Percentiles rank a stretch among this genome's conserved stretches.
Evolutionary conservation across 2,113 vertebrate genomes (phyloP).

Genomic region (Axis porcinus): DNA sequence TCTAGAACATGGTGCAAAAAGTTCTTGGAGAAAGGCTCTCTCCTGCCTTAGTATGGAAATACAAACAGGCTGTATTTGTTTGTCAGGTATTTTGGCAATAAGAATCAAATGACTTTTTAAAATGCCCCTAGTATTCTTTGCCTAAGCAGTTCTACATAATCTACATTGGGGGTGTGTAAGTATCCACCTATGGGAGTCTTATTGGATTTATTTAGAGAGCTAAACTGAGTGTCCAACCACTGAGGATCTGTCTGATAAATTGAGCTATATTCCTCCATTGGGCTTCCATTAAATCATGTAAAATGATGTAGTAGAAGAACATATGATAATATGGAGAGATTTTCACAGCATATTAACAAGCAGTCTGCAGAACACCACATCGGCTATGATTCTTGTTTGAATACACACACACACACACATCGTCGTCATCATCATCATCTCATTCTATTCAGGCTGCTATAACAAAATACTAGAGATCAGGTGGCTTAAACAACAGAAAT

Average conservation of each 20-base stretch:
- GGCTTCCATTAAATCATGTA: background rate
- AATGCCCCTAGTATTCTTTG: background rate
- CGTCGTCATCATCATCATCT: background rate
- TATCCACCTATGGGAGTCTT: background rate
- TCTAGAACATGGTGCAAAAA: accelerated
- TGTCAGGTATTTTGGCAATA: background rate
- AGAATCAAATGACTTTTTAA: background rate
- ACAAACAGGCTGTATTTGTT: background rate
- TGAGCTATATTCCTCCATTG: background rate
- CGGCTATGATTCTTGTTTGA: background rate
- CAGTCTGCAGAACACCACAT: background rate
- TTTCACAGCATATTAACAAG: background rate
- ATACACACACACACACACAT: too few species aligned
- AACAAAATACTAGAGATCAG: background rate
- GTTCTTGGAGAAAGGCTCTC: background rate
- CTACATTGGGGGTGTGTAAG: background rate
- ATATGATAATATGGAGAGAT: background rate
- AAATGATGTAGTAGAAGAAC: background rate
- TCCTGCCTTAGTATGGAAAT: background rate
- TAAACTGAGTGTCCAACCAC: background rate
- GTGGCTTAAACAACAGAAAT: background rate
- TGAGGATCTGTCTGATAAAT: background rate
- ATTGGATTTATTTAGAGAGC: background rate
- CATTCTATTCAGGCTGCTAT: background rate
- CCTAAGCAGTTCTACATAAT: background rate